phyloP scores from a whole-genome alignment of 2,888 invertebrate genomes.

The Clitarchus hookeri region DNA sequence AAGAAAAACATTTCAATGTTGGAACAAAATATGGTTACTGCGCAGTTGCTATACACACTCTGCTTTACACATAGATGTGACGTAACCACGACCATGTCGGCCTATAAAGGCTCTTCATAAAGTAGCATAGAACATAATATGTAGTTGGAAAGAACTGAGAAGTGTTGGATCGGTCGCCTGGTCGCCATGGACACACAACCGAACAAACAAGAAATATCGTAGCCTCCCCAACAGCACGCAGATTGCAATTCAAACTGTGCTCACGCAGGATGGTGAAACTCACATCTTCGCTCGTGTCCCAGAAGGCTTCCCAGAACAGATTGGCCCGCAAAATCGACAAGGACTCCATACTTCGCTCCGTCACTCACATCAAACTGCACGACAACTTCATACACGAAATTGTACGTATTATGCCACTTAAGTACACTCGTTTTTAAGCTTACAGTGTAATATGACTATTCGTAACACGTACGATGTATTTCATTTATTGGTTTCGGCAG shows the following conservation, averaged over 20 bases:
- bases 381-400: conserved; percentile 62
- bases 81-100: no score
- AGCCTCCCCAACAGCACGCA: not conserved
- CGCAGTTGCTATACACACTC: no score
- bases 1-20: no score
- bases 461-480: no score
- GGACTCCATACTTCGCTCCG: not conserved
- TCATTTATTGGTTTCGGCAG: no score
- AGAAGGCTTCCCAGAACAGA: not conserved
- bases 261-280: not conserved
- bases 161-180: not conserved
- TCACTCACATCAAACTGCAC: conserved; percentile 62
- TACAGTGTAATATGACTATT: no score
- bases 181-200: not conserved
- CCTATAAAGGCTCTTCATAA: no score
- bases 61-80: no score
- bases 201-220: not conserved
- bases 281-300: not conserved
- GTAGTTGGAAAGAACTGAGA: no score
- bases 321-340: not conserved
- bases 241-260: not conserved
- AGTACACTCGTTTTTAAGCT: no score
- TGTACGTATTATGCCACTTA: conserved; percentile 54
- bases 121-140: no score
- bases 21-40: no score